Evolutionary conservation across 2,797 vertebrate species (phyloP).

Genomic region (Manis pentadactyla): DNA sequence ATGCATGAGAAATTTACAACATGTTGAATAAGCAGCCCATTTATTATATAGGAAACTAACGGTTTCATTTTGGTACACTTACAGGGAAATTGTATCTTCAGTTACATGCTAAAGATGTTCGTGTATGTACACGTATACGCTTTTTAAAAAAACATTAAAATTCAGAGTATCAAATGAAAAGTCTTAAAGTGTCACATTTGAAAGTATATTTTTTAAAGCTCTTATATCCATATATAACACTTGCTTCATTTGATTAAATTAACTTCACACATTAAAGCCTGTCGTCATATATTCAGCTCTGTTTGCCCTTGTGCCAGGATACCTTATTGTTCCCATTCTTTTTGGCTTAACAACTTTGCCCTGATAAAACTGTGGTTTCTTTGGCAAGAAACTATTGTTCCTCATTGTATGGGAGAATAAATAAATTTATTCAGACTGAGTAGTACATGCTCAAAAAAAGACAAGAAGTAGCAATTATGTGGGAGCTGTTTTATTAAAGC

Average conservation of each 20-base stretch:
- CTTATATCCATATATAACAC: neutral
- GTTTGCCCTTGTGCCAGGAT: neutral
- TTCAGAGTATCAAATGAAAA: slow-evolving; percentile 14
- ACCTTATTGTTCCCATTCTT: neutral
- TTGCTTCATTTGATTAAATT: slow-evolving; percentile 33
- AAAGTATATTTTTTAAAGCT: slow-evolving; percentile 28
- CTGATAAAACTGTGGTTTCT: slow-evolving; percentile 42
- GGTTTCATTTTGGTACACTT: neutral
- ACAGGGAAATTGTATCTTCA: neutral
- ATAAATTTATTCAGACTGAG: neutral
- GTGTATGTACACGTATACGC: neutral
- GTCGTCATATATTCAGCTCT: neutral
- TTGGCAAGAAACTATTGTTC: slow-evolving; percentile 12
- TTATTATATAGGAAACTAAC: slow-evolving; percentile 6
- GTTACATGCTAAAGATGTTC: neutral
- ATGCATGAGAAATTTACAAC: slow-evolving; percentile 3
- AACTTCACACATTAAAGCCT: slow-evolving; percentile 10
- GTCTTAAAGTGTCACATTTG: neutral
- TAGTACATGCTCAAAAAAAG: slow-evolving; percentile 10
- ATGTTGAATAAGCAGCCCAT: neutral
- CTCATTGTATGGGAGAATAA: slow-evolving; percentile 46
- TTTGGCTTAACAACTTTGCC: slow-evolving; percentile 41
- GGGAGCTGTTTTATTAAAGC: slow-evolving; percentile 46
- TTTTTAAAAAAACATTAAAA: slow-evolving; percentile 3
- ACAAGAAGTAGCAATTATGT: neutral